Percentiles rank a stretch among this genome's conserved stretches.
These are phyloP conservation scores for Mus spretus DNA, from an alignment of 2,797 vertebrate genomes.

Conservation along the genomic window DNA sequence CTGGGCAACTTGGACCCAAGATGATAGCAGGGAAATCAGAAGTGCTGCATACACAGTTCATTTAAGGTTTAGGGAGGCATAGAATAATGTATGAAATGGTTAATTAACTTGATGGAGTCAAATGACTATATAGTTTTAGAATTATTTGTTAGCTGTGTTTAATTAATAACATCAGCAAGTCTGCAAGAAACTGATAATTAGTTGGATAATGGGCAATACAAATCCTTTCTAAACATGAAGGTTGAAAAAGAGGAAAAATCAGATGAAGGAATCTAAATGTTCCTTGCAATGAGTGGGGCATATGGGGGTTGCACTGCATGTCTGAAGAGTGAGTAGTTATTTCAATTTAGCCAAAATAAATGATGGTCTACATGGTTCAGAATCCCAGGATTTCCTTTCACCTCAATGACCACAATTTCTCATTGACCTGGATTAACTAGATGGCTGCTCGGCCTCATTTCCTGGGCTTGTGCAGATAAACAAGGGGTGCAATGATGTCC, in stretches of 20 bases:
- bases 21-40: slow-evolving; percentile 61
- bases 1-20: slow-evolving; percentile 1
- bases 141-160: slow-evolving; percentile 75
- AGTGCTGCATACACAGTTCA: slow-evolving; percentile 29
- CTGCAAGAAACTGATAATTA: slow-evolving; percentile 74
- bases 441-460: background rate
- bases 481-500: background rate
- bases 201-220: slow-evolving; percentile 62
- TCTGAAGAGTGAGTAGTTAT: background rate
- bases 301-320: background rate
- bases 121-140: slow-evolving; percentile 34
- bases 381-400: background rate
- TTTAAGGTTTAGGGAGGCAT: background rate
- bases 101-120: slow-evolving; percentile 51
- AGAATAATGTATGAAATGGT: slow-evolving; percentile 58
- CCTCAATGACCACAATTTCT: background rate
- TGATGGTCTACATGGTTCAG: background rate
- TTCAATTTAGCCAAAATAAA: slow-evolving; percentile 55
- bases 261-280: slow-evolving; percentile 35
- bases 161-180: slow-evolving; percentile 80
- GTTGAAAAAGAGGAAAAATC: slow-evolving; percentile 15
- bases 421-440: background rate
- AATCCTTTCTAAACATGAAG: slow-evolving; percentile 67
- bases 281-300: slow-evolving; percentile 16
- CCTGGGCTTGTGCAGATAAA: background rate